Percentiles rank a stretch among this genome's conserved stretches.
phyloP scores from a whole-genome alignment of 2,113 vertebrate genomes.

The Sebastes schlegelii region DNA sequence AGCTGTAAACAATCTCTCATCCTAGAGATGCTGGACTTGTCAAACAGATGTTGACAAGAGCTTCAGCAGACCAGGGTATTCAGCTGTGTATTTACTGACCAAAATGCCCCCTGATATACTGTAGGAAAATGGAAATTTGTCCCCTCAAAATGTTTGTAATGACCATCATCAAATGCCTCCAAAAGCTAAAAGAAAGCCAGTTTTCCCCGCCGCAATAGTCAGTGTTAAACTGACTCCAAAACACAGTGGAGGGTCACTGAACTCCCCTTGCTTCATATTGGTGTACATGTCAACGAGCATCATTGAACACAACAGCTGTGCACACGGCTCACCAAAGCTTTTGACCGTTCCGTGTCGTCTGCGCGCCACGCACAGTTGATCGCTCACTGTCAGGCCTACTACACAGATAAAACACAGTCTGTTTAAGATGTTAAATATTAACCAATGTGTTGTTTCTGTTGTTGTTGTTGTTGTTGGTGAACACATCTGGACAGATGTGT shows the following conservation, averaged over 20 bases:
- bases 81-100: not conserved
- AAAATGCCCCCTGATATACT: too few species aligned
- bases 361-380: not conserved
- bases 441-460: not conserved
- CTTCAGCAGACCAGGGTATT: not conserved
- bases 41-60: not conserved
- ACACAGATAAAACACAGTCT: not conserved
- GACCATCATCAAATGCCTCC: not conserved
- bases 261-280: not conserved
- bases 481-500: not conserved
- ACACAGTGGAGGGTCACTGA: not conserved
- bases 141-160: too few species aligned
- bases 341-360: not conserved
- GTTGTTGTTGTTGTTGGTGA: not conserved
- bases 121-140: too few species aligned
- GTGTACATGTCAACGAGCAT: not conserved
- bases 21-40: not conserved
- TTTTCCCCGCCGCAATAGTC: not conserved
- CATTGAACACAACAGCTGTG: slow-evolving; percentile 16
- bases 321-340: not conserved
- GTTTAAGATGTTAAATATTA: not conserved
- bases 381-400: not conserved
- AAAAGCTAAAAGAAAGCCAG: not conserved
- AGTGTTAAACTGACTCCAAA: not conserved
- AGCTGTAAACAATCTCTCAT: not conserved